phyloP scores from a whole-genome alignment of 1,140 invertebrate species.

The Solenopsis invicta region DNA sequence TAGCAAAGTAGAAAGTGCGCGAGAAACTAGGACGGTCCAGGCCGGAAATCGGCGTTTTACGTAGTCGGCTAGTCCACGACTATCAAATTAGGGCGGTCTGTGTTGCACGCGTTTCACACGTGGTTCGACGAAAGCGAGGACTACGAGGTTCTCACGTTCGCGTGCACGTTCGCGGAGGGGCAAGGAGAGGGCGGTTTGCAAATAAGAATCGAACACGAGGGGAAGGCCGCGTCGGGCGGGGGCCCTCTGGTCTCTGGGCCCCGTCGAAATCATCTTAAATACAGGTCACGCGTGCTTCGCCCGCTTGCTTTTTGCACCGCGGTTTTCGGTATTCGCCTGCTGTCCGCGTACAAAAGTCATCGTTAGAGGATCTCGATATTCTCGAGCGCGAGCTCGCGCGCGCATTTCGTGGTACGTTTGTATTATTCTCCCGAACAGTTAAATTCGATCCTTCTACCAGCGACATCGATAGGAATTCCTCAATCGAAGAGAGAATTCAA shows the following conservation, averaged over 20 bases:
- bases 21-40: constrained; percentile 23
- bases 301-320: constrained; percentile 28
- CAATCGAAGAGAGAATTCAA: background rate
- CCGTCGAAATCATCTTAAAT: constrained; percentile 72
- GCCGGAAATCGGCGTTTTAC: constrained; percentile 50
- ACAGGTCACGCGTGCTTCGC: constrained; percentile 77
- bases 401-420: background rate
- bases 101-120: constrained; percentile 54
- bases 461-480: background rate
- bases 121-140: constrained; percentile 38
- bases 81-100: constrained; percentile 58
- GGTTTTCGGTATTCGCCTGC: constrained; percentile 63
- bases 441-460: constrained; percentile 24
- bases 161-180: constrained; percentile 62
- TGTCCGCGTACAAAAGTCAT: constrained; percentile 70
- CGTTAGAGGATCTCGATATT: constrained; percentile 60
- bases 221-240: background rate
- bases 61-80: constrained; percentile 21
- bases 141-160: constrained; percentile 78
- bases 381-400: background rate
- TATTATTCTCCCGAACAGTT: constrained; percentile 27
- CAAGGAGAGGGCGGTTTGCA: constrained; percentile 58
- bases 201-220: constrained; percentile 63
- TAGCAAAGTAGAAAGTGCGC: constrained; percentile 31
- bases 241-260: constrained; percentile 6